These are phyloP conservation scores for Montipora capricornis DNA, from an alignment of 64 coral and sea anemone species.

Conservation along the genomic window DNA sequence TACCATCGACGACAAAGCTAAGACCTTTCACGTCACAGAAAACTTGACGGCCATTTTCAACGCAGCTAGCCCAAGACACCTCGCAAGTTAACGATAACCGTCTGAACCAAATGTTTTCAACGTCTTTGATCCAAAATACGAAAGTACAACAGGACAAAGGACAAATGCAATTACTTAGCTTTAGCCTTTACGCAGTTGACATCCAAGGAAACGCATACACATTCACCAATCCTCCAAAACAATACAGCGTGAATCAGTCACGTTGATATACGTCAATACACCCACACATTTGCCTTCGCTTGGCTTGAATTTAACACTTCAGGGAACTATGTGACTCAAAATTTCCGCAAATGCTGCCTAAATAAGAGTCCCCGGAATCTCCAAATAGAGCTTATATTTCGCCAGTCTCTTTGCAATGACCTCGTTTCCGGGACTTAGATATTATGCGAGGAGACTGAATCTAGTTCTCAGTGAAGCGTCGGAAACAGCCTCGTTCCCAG, in stretches of 20 bases:
- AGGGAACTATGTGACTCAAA: neutral
- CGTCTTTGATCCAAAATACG: neutral
- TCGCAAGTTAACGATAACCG: neutral
- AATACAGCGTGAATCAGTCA: slow-evolving; percentile 5
- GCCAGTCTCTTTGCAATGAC: neutral
- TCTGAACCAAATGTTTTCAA: neutral
- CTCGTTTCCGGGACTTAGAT: neutral
- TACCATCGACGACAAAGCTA: no score
- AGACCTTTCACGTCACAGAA: slow-evolving; percentile 4
- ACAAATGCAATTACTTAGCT: neutral
- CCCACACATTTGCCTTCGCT: slow-evolving; percentile 8
- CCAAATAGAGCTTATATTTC: slow-evolving; percentile 33
- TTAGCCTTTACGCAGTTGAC: neutral
- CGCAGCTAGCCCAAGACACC: neutral
- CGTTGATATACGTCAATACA: slow-evolving; percentile 20
- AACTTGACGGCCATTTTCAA: neutral
- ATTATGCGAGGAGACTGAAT: slow-evolving; percentile 12
- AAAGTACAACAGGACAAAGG: neutral
- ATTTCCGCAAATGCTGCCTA: slow-evolving; percentile 19
- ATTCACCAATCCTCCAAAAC: neutral
- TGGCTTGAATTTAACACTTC: neutral
- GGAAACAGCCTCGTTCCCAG: no score
- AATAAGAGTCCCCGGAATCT: neutral
- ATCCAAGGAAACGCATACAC: neutral
- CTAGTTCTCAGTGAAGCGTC: neutral